Percentiles rank a stretch among this genome's conserved stretches.
Evolutionary conservation across 2,888 invertebrate species (phyloP).

Genomic region (Ophion obscuratus): DNA sequence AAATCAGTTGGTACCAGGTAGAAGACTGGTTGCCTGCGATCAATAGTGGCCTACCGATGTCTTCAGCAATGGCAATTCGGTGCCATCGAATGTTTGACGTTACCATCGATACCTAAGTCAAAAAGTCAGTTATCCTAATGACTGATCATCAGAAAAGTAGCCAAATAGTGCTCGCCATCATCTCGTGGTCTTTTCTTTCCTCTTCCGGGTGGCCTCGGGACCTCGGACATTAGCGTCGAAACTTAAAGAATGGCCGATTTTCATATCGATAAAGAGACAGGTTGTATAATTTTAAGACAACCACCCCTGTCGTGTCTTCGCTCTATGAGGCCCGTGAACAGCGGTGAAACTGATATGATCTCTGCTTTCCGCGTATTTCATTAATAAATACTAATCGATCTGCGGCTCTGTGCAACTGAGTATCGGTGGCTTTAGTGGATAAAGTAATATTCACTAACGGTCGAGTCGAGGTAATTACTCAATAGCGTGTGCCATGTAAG

Average conservation of each 20-base stretch:
- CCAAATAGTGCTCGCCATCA: neutral
- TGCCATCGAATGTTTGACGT: neutral
- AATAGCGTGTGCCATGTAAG: constrained; percentile 80
- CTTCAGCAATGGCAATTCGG: neutral
- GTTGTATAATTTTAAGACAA: constrained; percentile 25
- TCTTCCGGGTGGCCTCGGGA: neutral
- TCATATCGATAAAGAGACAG: neutral
- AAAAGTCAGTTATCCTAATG: neutral
- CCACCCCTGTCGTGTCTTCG: neutral
- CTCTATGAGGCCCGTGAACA: neutral
- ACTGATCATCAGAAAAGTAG: neutral
- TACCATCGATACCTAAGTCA: neutral
- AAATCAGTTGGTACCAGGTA: neutral
- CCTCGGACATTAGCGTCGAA: neutral
- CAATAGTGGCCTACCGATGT: neutral
- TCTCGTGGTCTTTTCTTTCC: neutral
- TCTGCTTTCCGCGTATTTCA: constrained; percentile 25
- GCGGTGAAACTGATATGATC: neutral
- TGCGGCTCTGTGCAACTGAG: constrained; percentile 68
- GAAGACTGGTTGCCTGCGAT: neutral
- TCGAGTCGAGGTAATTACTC: constrained; percentile 82
- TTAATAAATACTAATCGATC: constrained; percentile 70
- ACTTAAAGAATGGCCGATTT: neutral
- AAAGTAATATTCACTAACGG: constrained; percentile 82
- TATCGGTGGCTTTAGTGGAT: constrained; percentile 76